Percentiles rank a stretch among this genome's conserved stretches.
phyloP scores from a whole-genome alignment of 2,888 invertebrate species.

The Pterostichus madidus region DNA sequence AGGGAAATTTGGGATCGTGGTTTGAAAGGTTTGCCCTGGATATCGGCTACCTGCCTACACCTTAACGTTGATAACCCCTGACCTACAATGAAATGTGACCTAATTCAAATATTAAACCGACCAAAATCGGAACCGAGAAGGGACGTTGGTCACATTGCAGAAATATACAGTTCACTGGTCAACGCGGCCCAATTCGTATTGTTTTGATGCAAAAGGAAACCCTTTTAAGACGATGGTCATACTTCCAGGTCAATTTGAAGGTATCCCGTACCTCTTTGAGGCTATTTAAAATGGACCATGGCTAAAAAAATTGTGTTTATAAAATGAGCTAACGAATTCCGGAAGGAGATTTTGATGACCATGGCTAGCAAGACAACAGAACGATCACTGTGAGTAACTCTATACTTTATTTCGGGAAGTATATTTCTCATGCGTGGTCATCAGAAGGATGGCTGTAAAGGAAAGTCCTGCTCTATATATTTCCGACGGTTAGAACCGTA shows the following conservation, averaged over 20 bases:
- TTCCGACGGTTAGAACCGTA: conserved; percentile 2
- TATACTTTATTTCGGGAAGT: conserved; percentile 55
- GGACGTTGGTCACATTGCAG: conserved; percentile 33
- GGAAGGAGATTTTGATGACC: conserved; percentile 58
- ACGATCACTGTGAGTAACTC: background rate
- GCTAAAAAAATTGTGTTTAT: conserved; percentile 45
- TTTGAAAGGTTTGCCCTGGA: too few species aligned
- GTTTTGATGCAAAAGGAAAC: conserved; percentile 35
- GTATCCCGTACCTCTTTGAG: background rate
- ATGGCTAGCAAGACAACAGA: background rate
- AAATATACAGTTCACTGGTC: conserved; percentile 40
- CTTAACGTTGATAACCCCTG: conserved; percentile 49
- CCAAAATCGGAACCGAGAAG: conserved; percentile 45
- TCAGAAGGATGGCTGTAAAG: conserved; percentile 37
- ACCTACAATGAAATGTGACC: conserved; percentile 60
- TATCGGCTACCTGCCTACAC: conserved; percentile 54
- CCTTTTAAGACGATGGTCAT: conserved; percentile 56
- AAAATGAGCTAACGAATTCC: conserved; percentile 55
- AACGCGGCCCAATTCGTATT: conserved; percentile 36
- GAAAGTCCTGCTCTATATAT: conserved; percentile 52
- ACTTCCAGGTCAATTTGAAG: conserved; percentile 63
- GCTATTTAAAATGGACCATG: conserved; percentile 63
- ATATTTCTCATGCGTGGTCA: conserved; percentile 57
- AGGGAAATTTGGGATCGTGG: too few species aligned
- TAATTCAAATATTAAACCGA: conserved; percentile 56